phyloP scores from a whole-genome alignment of 2,113 vertebrate species.

The Alligator mississippiensis region DNA sequence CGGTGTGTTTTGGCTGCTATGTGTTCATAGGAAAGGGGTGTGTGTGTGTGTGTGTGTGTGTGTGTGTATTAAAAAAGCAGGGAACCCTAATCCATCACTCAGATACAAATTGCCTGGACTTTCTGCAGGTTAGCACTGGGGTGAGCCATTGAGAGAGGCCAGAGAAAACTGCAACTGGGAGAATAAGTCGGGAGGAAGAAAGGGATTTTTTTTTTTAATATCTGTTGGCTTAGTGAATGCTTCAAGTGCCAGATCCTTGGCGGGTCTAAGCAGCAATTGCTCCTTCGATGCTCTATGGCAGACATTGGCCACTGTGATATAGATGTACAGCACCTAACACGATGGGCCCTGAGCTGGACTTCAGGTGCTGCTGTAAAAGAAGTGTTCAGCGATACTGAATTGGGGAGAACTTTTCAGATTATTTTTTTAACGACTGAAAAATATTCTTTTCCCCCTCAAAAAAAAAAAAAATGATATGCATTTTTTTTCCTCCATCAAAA shows the following conservation, averaged over 20 bases:
- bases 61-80: no score
- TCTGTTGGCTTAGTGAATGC: neutral
- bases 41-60: no score
- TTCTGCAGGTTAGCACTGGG: neutral
- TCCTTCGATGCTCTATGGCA: neutral
- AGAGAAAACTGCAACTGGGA: neutral
- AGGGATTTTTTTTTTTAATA: neutral
- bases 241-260: neutral
- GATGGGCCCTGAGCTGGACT: neutral
- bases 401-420: neutral
- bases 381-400: neutral
- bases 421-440: neutral
- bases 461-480: neutral
- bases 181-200: neutral
- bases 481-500: neutral
- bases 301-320: neutral
- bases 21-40: no score
- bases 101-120: fast-evolving
- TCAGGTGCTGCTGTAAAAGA: neutral
- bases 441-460: neutral
- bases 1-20: neutral
- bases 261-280: neutral
- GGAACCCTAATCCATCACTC: neutral
- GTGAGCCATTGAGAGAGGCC: neutral
- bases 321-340: neutral